A percentile compares a stretch with the other conserved stretches of the same genome.
Evolutionary conservation across 2,888 invertebrate species (phyloP).

Genomic region (Nomada ferruginata): DNA sequence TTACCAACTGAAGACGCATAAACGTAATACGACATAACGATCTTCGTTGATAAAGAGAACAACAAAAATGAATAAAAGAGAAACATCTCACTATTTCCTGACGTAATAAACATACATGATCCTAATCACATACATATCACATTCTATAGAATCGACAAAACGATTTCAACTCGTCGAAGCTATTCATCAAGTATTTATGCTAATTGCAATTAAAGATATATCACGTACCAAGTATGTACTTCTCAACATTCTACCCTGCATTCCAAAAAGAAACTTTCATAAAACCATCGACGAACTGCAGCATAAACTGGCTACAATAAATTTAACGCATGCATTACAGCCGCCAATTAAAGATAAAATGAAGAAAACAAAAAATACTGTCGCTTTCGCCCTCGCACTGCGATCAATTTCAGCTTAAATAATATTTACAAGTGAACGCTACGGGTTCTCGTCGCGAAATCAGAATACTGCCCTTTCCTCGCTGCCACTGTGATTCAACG

Average conservation of each 20-base stretch:
- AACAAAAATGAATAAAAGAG: neutral
- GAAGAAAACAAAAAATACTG: conserved; percentile 43
- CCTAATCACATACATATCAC: conserved; percentile 19
- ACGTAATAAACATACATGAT: neutral
- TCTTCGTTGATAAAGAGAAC: neutral
- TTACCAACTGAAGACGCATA: neutral
- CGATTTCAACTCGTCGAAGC: neutral
- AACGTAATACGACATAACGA: neutral
- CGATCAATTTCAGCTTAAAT: conserved; percentile 36
- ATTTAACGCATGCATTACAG: neutral
- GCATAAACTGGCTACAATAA: neutral
- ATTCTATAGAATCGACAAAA: conserved; percentile 1
- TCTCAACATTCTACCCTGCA: neutral
- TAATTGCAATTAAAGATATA: conserved; percentile 2
- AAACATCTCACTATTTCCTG: conserved; percentile 8
- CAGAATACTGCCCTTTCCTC: conserved; percentile 22
- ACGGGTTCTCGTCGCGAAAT: conserved; percentile 17
- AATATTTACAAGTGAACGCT: conserved; percentile 49
- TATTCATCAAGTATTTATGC: neutral
- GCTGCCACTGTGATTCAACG: neutral
- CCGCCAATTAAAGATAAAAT: neutral
- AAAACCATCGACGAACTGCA: neutral
- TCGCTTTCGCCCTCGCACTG: conserved; percentile 11
- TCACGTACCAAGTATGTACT: neutral
- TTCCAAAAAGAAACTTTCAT: neutral